Evolutionary conservation across 1,140 invertebrate species (phyloP).

Genomic region (Diorhabda carinulata): DNA sequence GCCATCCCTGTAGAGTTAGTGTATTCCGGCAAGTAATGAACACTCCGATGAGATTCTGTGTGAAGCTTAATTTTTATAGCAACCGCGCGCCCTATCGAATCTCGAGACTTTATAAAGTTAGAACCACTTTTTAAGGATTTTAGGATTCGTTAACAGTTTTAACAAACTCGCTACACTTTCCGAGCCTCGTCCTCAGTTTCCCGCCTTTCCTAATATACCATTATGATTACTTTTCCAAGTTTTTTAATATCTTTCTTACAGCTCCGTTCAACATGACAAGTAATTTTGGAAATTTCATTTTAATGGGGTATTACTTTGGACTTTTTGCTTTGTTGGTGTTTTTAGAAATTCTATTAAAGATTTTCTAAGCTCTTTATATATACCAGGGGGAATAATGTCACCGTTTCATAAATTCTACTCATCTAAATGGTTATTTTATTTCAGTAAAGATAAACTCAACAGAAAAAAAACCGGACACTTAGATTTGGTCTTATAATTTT

Average conservation of each 20-base stretch:
- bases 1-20: slow-evolving; percentile 28
- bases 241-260: slow-evolving; percentile 40
- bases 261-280: slow-evolving; percentile 35
- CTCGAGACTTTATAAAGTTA: slow-evolving; percentile 39
- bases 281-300: slow-evolving; percentile 34
- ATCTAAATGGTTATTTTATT: not conserved
- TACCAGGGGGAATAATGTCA: not conserved
- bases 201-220: slow-evolving; percentile 26
- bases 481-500: too few relatives aligned
- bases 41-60: slow-evolving; percentile 29
- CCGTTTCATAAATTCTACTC: not conserved
- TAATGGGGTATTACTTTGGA: slow-evolving; percentile 22
- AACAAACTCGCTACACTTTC: slow-evolving; percentile 41
- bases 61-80: slow-evolving; percentile 45
- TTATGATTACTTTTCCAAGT: slow-evolving; percentile 40
- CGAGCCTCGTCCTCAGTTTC: slow-evolving; percentile 29
- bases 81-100: slow-evolving; percentile 34
- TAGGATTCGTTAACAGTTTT: slow-evolving; percentile 46
- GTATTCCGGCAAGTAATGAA: slow-evolving; percentile 41
- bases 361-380: slow-evolving; percentile 9
- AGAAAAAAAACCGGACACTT: too few relatives aligned
- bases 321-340: slow-evolving; percentile 21
- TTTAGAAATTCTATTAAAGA: slow-evolving; percentile 19
- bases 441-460: not conserved
- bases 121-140: slow-evolving; percentile 44